Evolutionary conservation across 2,888 invertebrate genomes (phyloP).

Genomic region (Aleiodes leptofemur): DNA sequence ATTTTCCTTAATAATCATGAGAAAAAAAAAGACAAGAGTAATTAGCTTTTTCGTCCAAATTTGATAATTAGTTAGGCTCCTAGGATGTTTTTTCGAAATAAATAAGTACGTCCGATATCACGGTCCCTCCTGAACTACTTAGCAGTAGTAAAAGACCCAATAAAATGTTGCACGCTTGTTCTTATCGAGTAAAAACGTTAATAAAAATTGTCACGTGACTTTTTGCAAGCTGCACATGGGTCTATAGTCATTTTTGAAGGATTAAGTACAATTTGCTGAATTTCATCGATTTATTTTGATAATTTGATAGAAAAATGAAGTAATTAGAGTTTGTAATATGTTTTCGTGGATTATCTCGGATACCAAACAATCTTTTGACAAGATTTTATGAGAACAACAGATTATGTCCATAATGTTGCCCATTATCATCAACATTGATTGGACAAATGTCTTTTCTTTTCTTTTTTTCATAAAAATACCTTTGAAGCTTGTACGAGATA

Average conservation of each 20-base stretch:
- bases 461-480: too few species aligned
- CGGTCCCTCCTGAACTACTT: constrained; percentile 76
- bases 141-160: constrained; percentile 73
- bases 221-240: constrained; percentile 68
- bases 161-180: constrained; percentile 69
- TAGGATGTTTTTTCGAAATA: constrained; percentile 43
- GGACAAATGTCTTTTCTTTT: too few species aligned
- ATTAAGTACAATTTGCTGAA: constrained; percentile 23
- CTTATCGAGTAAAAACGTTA: constrained; percentile 55
- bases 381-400: too few species aligned
- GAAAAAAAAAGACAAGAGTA: not conserved
- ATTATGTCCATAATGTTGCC: too few species aligned
- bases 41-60: constrained; percentile 15
- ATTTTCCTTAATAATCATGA: too few species aligned
- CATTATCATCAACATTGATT: too few species aligned
- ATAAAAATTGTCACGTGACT: not conserved
- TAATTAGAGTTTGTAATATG: too few species aligned
- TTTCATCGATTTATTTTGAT: constrained; percentile 10
- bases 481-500: too few species aligned
- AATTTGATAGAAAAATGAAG: not conserved
- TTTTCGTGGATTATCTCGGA: too few species aligned
- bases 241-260: constrained; percentile 70
- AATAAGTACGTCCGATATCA: constrained; percentile 76
- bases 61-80: constrained; percentile 22
- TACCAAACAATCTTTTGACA: too few species aligned